These are phyloP conservation scores for Oeneis ivallda DNA, from an alignment of 2,888 invertebrate species.

Conservation along the genomic window DNA sequence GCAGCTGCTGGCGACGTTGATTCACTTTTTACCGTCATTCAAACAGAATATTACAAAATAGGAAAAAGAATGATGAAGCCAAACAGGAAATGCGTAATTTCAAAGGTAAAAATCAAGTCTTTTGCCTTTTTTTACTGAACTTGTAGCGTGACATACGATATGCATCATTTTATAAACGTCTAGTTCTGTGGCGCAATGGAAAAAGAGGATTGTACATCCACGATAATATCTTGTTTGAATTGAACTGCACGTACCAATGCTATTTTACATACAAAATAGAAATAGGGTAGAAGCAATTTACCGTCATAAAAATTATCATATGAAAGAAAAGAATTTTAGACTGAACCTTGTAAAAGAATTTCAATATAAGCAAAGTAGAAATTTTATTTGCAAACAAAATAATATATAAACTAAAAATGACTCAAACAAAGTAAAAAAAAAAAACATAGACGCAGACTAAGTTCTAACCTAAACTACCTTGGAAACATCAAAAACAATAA, in stretches of 20 bases:
- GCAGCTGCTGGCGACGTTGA: slow-evolving; percentile 35
- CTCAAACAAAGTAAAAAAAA: not conserved
- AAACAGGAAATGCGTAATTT: slow-evolving; percentile 7
- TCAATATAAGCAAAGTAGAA: not conserved
- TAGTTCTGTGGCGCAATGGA: too few species aligned
- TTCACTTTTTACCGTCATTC: slow-evolving; percentile 33
- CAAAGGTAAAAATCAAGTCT: not conserved
- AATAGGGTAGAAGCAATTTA: slow-evolving; percentile 2
- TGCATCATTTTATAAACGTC: too few species aligned
- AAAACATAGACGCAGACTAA: not conserved
- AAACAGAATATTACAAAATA: slow-evolving; percentile 23
- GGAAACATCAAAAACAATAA: too few species aligned
- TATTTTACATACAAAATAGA: not conserved
- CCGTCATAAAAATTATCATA: slow-evolving; percentile 7
- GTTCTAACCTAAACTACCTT: not conserved
- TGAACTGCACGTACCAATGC: slow-evolving; percentile 5
- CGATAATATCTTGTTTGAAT: not conserved
- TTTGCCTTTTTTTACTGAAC: too few species aligned
- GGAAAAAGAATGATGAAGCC: slow-evolving; percentile 23
- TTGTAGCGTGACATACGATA: too few species aligned
- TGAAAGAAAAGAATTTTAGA: not conserved
- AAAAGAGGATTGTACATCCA: too few species aligned
- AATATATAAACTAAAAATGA: not conserved
- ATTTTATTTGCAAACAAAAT: not conserved
- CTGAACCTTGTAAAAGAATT: not conserved